Conservation (phyloP, 2,113 vertebrate genomes). For the Panthera leo region DNA sequence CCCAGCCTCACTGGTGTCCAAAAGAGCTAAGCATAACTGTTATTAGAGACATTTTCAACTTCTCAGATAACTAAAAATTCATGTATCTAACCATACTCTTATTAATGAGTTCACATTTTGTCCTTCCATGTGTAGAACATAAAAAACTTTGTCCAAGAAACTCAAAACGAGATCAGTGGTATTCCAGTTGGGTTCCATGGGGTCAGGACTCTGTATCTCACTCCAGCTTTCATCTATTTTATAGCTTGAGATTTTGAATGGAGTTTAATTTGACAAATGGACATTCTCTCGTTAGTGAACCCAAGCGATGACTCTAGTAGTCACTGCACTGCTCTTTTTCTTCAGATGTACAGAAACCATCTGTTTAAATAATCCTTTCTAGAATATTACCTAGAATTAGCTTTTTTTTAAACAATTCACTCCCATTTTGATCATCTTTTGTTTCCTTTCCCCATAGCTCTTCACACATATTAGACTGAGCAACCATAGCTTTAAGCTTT, state of each 20-base stretch:
- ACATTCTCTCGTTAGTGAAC: background rate
- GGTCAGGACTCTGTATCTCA: background rate
- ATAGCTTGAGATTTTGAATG: background rate
- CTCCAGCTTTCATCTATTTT: background rate
- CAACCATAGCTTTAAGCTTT: background rate
- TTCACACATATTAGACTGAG: constrained; percentile 17
- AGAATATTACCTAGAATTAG: constrained; percentile 52
- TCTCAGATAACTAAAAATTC: background rate
- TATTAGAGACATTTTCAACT: background rate
- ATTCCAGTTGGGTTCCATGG: background rate
- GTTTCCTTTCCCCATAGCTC: background rate
- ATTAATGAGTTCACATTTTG: background rate
- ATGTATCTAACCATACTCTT: background rate
- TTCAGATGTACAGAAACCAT: background rate
- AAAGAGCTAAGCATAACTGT: background rate
- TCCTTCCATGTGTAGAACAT: background rate
- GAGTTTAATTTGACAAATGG: background rate
- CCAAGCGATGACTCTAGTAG: background rate
- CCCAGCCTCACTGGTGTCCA: background rate
- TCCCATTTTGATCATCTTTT: constrained; percentile 40
- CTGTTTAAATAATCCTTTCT: constrained; percentile 46
- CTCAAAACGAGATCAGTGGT: background rate
- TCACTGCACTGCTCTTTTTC: background rate
- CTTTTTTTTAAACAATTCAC: background rate
- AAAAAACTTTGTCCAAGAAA: background rate